Base-by-base conservation (phyloP, 53 echinoderm and acorn worm genomes). In the Temnopleurus reevesii region DNA sequence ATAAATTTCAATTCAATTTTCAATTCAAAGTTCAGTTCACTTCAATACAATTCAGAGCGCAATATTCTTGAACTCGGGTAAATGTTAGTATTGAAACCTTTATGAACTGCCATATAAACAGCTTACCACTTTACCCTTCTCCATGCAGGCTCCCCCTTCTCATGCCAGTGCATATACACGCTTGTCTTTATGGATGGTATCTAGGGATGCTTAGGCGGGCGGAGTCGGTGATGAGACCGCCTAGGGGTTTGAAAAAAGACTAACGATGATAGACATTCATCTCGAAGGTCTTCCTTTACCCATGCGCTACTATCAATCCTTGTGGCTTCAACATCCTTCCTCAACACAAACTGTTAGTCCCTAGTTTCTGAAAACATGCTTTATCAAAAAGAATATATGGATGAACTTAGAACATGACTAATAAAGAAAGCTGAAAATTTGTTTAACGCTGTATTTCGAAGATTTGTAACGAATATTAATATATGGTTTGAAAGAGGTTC, bases 221-320 rank as follows among this genome's bases (percentile, higher is more conserved):
- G 71, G 71, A 71, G 71, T 71, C 71, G 71, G 71, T 71, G 71
- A 71, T 71, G 71, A 71, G 71, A 71, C 71, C 71, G 71, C 71
- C 71, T 71, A 71, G 23, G 41, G 71, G 71, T 19, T 18, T 41
- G 19, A 71, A 65, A 65, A 71, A 71, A 41, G 71, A 71, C 71
- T 71, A 63, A 71, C 43, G 71, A 71, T 71, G 71, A 71, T 41
- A 71, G 71, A 71, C 71, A 30, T n/a, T 36, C 41, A 18, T 71
- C 71, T 71, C 1, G 71, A 71, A 71, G 71, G 71, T 43, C 15
- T 71, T 71, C 71, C 38, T 41, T 71, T 41, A 21, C 41, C 23
- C 12, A 8, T 4, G 41, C 71, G 15, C 41, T 41, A n/a, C 12
- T 21, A 71, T 71, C 71, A 71, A 71, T 41, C 38, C 21, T n/a